Conservation (phyloP, 2,797 vertebrate genomes). For the Tiaroga cobitis region DNA sequence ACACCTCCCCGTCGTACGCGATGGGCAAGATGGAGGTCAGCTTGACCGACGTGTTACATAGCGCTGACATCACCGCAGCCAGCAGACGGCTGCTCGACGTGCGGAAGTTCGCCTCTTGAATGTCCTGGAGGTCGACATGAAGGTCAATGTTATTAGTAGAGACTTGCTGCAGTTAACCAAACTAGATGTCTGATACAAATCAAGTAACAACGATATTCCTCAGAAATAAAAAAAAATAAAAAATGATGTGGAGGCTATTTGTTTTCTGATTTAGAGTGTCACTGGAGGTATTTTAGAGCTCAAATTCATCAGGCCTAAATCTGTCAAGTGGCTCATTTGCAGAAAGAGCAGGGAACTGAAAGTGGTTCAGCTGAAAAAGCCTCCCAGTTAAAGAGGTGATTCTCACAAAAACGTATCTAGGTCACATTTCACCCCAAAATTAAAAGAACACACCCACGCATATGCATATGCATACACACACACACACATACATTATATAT, state of each 20-base stretch:
- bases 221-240: background rate
- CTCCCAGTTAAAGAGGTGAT: background rate
- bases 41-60: slow-evolving; percentile 96
- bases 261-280: background rate
- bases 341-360: background rate
- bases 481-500: too few species aligned
- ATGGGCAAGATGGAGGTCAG: slow-evolving; percentile 97
- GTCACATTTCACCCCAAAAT: background rate
- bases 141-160: background rate
- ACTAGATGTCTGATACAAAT: background rate
- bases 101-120: slow-evolving; percentile 97
- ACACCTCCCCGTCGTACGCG: slow-evolving; percentile 93
- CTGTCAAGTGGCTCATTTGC: slow-evolving; percentile 16
- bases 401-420: background rate
- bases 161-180: background rate
- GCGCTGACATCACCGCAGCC: slow-evolving; percentile 97
- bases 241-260: background rate
- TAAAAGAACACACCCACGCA: too few species aligned
- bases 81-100: slow-evolving; percentile 96
- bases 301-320: slow-evolving; percentile 22
- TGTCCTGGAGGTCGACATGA: slow-evolving; percentile 80
- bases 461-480: too few species aligned
- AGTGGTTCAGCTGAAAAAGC: slow-evolving; percentile 15
- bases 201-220: background rate
- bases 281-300: slow-evolving; percentile 32